Conservation (phyloP, 2,797 vertebrate species). For the Mycteria americana region DNA sequence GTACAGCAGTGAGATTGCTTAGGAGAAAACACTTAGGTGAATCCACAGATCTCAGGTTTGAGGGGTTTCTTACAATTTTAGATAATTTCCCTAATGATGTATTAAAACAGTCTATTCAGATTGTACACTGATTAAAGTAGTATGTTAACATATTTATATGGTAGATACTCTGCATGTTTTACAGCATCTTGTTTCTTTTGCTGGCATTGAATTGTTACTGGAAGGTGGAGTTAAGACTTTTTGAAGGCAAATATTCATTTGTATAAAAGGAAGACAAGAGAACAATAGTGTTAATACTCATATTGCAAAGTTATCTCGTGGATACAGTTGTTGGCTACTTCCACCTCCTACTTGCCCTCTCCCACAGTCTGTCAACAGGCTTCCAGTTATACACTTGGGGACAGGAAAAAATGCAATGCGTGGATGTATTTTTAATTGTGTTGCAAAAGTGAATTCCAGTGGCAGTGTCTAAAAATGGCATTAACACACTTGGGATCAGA, state of each 20-base stretch:
- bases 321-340: not conserved
- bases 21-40: not conserved
- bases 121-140: not conserved
- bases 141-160: not conserved
- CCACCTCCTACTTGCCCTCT: not conserved
- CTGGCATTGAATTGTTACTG: not conserved
- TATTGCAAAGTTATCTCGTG: not conserved
- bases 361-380: not conserved
- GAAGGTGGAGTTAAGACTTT: not conserved
- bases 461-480: not conserved
- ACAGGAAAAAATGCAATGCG: not conserved
- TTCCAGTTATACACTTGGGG: not conserved
- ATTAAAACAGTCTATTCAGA: not conserved
- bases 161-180: not conserved
- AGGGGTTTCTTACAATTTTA: not conserved
- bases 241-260: not conserved
- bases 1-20: not conserved
- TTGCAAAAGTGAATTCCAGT: slow-evolving; percentile 16
- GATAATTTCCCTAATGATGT: not conserved
- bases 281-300: not conserved
- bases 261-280: not conserved
- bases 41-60: not conserved
- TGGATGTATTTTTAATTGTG: not conserved
- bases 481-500: not conserved
- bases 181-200: not conserved